These are phyloP conservation scores for Tetranychus piercei DNA, from an alignment of 2,888 invertebrate genomes.

Conservation along the genomic window DNA sequence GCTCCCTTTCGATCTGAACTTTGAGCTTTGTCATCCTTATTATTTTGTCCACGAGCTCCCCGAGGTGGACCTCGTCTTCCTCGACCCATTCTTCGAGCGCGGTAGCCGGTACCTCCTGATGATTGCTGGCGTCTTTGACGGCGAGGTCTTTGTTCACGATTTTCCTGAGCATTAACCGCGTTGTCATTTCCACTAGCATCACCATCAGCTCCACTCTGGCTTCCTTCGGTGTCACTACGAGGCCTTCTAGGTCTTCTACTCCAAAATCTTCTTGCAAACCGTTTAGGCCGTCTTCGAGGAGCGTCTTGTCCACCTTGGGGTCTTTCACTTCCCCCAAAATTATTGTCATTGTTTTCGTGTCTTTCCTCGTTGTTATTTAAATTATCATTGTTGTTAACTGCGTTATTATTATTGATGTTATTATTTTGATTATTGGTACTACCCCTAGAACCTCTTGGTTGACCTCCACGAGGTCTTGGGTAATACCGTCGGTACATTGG, in stretches of 20 bases:
- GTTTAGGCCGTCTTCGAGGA: constrained; percentile 21
- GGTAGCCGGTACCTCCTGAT: neutral
- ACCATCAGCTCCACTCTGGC: constrained; percentile 26
- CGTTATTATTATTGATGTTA: neutral
- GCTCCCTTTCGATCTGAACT: neutral
- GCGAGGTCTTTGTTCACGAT: neutral
- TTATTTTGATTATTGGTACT: neutral
- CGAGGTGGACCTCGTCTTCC: constrained; percentile 10
- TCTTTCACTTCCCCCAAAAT: constrained; percentile 21
- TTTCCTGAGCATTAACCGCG: neutral
- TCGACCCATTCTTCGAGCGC: constrained; percentile 9
- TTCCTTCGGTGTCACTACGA: constrained; percentile 27
- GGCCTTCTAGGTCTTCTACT: constrained; percentile 23
- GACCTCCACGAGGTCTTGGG: constrained; percentile 1
- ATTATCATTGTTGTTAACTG: neutral
- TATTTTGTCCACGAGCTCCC: neutral
- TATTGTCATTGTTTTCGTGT: constrained; percentile 15
- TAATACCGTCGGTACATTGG: neutral
- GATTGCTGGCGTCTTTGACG: neutral
- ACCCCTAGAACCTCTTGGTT: constrained; percentile 3
- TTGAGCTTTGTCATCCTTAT: neutral
- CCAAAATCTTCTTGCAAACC: constrained; percentile 24
- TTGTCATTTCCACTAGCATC: constrained; percentile 22
- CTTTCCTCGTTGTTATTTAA: neutral
- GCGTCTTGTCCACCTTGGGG: constrained; percentile 19